Base-by-base conservation (phyloP, 1,140 invertebrate species). In the Muscidifurax raptorellus region DNA sequence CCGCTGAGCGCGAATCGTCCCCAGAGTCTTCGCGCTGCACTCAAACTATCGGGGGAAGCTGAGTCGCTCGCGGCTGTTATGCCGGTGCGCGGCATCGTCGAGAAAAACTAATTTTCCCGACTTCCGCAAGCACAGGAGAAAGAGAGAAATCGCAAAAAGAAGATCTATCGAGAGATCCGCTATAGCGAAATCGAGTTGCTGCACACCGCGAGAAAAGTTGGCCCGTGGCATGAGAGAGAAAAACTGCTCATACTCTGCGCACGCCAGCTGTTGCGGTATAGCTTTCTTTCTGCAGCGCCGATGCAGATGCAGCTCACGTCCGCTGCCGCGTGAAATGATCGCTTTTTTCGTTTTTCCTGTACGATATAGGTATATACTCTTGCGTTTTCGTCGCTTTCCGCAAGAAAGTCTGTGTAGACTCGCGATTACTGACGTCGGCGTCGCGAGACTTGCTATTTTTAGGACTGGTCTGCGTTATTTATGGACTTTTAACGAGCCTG, bases 401-500 rank as follows among this genome's bases (percentile, higher is more conserved):
- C 10, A 22, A 59, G 52, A 22, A 4, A 18, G 0, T 18, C 15
- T 18, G 18, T 59, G 36, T 12, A 40, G 7, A 7, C 44, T 47
- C 15, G 44, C 44, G 0, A 13, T n/a, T 67, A 25, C 66, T 25
- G 22, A 0, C 22, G 25, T n/a, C 12, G n/a, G 3, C 4, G n/a
- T n/a, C n/a, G n/a, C n/a, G 66, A 27, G 13, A 25, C 66, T 67
- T 13, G n/a, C 66, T 67, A 67, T 67, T 67, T 67, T 67, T 67
- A 67, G 32, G 32, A 74, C 28, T 40, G 12, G 32, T 40, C 22
- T 74, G 22, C 71, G 12, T 74, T 74, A 74, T 74, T 74, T 74
- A 74, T 74, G 71, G 36, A n/a, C 36, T 74, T 74, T 74, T 74
- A 74, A 74, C 71, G 71, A 74, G 36, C 71, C 2, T 40, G 13